Percentiles rank a stretch among this genome's conserved stretches.
Conservation (phyloP, 1,140 invertebrate species). For the Calephelis virginiensis region DNA sequence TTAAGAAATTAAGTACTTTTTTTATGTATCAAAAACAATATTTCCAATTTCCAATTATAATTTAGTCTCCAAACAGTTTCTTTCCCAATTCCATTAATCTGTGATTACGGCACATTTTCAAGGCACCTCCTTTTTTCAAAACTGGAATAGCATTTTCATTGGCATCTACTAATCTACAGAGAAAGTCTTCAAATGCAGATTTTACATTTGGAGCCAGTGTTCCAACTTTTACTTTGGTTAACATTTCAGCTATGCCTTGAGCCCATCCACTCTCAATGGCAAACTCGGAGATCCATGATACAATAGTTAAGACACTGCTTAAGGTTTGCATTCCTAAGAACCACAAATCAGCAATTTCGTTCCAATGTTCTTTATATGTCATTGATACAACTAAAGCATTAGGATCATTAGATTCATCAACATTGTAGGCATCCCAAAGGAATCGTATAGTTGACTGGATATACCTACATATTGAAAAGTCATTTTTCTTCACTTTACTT, state of each 20-base stretch:
- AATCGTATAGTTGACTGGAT: slow-evolving; percentile 93
- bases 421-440: slow-evolving; percentile 94
- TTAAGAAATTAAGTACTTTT: slow-evolving; percentile 34
- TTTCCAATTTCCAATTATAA: slow-evolving; percentile 9
- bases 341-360: slow-evolving; percentile 94
- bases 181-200: slow-evolving; percentile 93
- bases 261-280: slow-evolving; percentile 95
- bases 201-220: slow-evolving; percentile 90
- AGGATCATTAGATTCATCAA: slow-evolving; percentile 91
- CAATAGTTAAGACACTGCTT: slow-evolving; percentile 86
- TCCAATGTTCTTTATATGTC: slow-evolving; percentile 92
- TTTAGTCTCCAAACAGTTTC: slow-evolving; percentile 89
- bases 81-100: slow-evolving; percentile 93
- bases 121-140: slow-evolving; percentile 89
- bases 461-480: slow-evolving; percentile 92
- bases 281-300: slow-evolving; percentile 95
- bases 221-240: slow-evolving; percentile 89
- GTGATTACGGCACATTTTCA: slow-evolving; percentile 90
- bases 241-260: slow-evolving; percentile 89
- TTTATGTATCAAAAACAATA: slow-evolving; percentile 29
- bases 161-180: slow-evolving; percentile 90
- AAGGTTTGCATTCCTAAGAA: slow-evolving; percentile 96
- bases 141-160: slow-evolving; percentile 86
- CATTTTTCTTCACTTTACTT: slow-evolving; percentile 89
- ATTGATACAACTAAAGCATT: slow-evolving; percentile 89